phyloP scores from a whole-genome alignment of 1,140 invertebrate species.

The Drosophila eugracilis region DNA sequence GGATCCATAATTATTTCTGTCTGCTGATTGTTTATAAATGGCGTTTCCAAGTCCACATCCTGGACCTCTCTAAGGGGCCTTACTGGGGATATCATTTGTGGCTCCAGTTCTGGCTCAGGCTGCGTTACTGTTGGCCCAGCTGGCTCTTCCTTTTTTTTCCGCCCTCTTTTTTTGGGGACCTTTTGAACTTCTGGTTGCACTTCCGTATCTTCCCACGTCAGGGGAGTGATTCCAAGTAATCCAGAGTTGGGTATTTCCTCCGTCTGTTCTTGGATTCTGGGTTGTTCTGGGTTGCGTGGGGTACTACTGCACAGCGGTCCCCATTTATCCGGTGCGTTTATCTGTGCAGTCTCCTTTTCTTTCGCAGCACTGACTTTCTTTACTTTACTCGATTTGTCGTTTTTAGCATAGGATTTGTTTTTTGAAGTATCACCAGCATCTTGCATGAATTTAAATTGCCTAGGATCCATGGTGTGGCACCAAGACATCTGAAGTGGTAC shows the following conservation, averaged over 20 bases:
- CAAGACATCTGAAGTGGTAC: constrained; percentile 55
- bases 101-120: background rate
- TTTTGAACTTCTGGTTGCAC: background rate
- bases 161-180: background rate
- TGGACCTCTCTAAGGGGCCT: background rate
- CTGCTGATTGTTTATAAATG: background rate
- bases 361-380: background rate
- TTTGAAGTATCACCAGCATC: too few species aligned
- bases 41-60: background rate
- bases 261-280: background rate
- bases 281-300: constrained; percentile 4
- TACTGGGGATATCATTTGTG: background rate
- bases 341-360: background rate
- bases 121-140: background rate
- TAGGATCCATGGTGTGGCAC: constrained; percentile 48
- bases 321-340: background rate
- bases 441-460: constrained; percentile 19
- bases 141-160: background rate
- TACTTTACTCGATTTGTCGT: background rate
- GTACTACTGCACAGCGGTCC: constrained; percentile 46
- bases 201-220: constrained; percentile 4
- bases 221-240: constrained; percentile 2
- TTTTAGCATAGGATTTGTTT: background rate
- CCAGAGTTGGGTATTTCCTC: background rate
- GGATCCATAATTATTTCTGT: too few species aligned